Evolutionary conservation across 2,888 invertebrate species (phyloP), one percentile per base, ranked within the genome.

Genomic region (Philonicus albiceps): DNA sequence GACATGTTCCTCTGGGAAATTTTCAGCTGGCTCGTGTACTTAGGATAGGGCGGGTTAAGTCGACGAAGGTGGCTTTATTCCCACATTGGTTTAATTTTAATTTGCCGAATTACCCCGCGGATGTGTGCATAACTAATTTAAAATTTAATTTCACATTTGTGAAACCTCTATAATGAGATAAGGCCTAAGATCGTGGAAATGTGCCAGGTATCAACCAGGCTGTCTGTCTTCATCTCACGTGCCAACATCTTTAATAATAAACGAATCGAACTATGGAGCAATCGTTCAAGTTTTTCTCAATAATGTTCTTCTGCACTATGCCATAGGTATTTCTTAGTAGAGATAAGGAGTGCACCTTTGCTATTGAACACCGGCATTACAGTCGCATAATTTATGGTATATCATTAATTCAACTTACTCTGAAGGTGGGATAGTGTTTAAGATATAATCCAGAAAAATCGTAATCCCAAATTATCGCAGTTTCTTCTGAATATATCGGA

Each of bases 371-470:
- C 19, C 8, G 19, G 22, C 64, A 49, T 30, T 31, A n/a, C 30
- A 3, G 43, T 6, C 53, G 40, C 27, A 49, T 53, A 49, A 80
- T 80, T 80, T 49, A 80, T 80, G 27, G 13, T n/a, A 49, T 6
- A 19, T 1, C 30, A 53, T 53, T 16, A 80, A 80, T 80, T 19
- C 53, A 53, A 80, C 80, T 80, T 80, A 80, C 80, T 53, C 27
- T 80, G n/a, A 49, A 30, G 30, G 53, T 49, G 53, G 40, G 53
- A 53, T 22, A 64, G 11, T 22, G 64, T 22, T 64, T 64, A 64
- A 64, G 64, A 27, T 64, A 27, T 64, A 80, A 81, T 81, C 81
- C 81, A 81, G 81, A 64, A 81, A 80, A 64, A 64, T 81, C 78
- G 81, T 81, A 81, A 81, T 81, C 81, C 81, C 31, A 81, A 81